Conservation (phyloP, 2,113 vertebrate genomes). For the Hippopotamus amphibius region DNA sequence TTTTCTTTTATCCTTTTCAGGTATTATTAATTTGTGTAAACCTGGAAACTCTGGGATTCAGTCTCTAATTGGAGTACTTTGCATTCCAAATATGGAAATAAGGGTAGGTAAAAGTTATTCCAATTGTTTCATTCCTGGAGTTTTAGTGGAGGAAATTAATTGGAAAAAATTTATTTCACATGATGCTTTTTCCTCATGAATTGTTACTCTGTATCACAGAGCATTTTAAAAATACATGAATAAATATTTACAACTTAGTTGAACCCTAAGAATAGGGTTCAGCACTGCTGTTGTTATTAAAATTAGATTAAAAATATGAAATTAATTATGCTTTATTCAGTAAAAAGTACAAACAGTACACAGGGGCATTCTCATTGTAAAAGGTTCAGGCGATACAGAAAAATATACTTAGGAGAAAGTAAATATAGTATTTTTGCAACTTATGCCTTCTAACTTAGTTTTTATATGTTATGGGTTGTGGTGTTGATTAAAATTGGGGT, state of each 20-base stretch:
- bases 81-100: conserved; percentile 99
- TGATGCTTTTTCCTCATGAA: conserved; percentile 11
- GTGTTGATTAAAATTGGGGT: conserved; percentile 42
- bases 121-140: conserved; percentile 32
- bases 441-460: neutral
- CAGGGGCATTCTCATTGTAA: neutral
- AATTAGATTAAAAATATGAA: conserved; percentile 38
- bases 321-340: conserved; percentile 32
- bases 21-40: conserved; percentile 98
- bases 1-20: conserved; percentile 84
- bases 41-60: conserved; percentile 98
- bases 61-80: conserved; percentile 97
- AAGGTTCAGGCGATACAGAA: conserved; percentile 12
- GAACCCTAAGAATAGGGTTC: neutral
- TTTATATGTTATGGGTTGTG: neutral
- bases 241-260: conserved; percentile 26
- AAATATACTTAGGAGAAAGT: conserved; percentile 39
- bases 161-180: neutral
- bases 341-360: conserved; percentile 40
- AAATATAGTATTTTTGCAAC: neutral
- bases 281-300: conserved; percentile 26
- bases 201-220: neutral
- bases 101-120: conserved; percentile 89
- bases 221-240: neutral
- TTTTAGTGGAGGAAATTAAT: conserved; percentile 24